Conservation (phyloP, 2,113 vertebrate species). For the Cercopithecus mona region DNA sequence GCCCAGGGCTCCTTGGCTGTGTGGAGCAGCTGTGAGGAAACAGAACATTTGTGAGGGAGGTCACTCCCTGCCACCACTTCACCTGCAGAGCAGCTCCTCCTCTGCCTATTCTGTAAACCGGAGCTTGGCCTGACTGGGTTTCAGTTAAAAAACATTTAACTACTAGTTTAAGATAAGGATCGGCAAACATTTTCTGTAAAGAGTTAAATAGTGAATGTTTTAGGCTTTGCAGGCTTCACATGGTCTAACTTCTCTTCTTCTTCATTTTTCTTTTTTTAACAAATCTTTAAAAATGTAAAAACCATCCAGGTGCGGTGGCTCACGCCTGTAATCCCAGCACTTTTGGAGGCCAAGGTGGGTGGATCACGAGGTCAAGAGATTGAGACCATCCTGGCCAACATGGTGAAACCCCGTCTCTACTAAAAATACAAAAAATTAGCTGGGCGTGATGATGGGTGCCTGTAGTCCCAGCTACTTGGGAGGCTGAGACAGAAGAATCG, state of each 20-base stretch:
- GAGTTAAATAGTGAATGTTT: background rate
- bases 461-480: too few relatives aligned
- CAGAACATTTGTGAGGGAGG: background rate
- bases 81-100: background rate
- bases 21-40: background rate
- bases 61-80: background rate
- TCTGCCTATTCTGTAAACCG: background rate
- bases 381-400: too few relatives aligned
- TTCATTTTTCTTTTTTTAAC: background rate
- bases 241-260: background rate
- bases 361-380: too few relatives aligned
- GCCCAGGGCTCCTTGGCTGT: background rate
- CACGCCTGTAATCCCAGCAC: too few relatives aligned
- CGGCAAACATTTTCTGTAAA: background rate
- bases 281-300: background rate
- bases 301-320: too few relatives aligned
- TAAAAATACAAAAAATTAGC: too few relatives aligned
- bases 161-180: background rate
- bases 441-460: too few relatives aligned
- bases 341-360: too few relatives aligned
- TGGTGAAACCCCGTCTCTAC: too few relatives aligned
- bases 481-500: too few relatives aligned
- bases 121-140: background rate
- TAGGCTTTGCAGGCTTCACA: background rate
- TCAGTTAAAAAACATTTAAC: background rate